A percentile compares a stretch with the other conserved stretches of the same genome.
Evolutionary conservation across 2,797 vertebrate genomes (phyloP).

Genomic region (Rhincodon typus): DNA sequence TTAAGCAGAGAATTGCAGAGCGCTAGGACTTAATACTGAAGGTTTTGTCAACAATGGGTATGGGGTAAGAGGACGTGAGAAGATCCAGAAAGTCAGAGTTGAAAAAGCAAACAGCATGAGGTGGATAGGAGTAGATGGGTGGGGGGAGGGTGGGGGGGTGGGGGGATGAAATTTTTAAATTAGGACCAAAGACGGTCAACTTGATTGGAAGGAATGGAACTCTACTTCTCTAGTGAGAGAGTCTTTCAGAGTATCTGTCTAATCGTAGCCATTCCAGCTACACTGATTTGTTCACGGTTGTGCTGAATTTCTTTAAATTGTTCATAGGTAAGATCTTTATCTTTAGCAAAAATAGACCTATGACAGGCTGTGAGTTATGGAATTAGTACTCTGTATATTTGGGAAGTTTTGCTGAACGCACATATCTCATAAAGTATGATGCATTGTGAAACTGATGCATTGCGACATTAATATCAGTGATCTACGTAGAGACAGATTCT

Average conservation of each 20-base stretch:
- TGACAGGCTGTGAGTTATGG: background rate
- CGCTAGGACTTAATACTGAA: background rate
- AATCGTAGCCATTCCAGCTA: background rate
- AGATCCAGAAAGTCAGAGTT: background rate
- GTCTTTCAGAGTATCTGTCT: background rate
- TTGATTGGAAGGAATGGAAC: background rate
- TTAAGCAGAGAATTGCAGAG: background rate
- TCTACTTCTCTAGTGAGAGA: background rate
- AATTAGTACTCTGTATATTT: background rate
- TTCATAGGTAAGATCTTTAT: background rate
- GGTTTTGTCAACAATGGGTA: background rate
- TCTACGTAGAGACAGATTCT: no score
- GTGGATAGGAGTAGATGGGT: background rate
- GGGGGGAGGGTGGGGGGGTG: background rate
- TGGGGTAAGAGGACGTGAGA: background rate
- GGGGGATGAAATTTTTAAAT: background rate
- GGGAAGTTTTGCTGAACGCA: background rate
- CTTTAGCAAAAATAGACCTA: background rate
- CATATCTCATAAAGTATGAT: background rate
- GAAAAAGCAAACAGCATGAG: background rate
- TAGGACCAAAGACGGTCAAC: background rate
- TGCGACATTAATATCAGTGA: no score
- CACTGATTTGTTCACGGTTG: background rate
- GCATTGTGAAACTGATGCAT: background rate
- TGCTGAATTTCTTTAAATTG: background rate